phyloP scores from a whole-genome alignment of 64 coral and sea anemone species.

The Montipora capricornis region DNA sequence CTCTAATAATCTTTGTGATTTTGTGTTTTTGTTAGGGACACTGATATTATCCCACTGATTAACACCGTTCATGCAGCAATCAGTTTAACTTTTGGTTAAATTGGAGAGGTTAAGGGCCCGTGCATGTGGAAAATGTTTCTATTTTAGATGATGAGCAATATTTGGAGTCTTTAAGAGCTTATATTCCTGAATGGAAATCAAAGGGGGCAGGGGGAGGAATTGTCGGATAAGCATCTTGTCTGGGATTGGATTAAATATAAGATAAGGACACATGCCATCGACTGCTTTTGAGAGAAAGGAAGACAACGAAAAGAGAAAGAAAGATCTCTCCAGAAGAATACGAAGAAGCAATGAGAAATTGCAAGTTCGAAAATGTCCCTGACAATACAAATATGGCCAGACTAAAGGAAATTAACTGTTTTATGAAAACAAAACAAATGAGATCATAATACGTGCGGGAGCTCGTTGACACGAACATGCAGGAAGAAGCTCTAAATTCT shows the following conservation, averaged over 20 bases:
- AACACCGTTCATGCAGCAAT: neutral
- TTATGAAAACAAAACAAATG: neutral
- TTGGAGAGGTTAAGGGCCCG: neutral
- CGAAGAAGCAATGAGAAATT: neutral
- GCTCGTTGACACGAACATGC: constrained; percentile 22
- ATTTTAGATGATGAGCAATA: constrained; percentile 2
- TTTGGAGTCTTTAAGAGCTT: neutral
- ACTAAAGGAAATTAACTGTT: neutral
- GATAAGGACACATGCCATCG: neutral
- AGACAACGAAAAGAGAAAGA: no score
- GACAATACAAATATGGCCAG: neutral
- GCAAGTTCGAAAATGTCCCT: neutral
- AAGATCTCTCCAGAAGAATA: neutral
- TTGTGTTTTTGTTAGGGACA: no score
- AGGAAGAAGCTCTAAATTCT: constrained; percentile 18
- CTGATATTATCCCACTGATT: neutral
- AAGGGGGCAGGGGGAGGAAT: neutral
- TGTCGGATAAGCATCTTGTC: neutral
- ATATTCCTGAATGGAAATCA: neutral
- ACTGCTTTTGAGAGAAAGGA: no score
- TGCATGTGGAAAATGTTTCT: constrained; percentile 5
- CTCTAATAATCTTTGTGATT: no score
- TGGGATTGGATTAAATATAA: neutral
- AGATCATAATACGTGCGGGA: neutral
- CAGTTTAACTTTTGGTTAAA: neutral